A percentile compares a stretch with the other conserved stretches of the same genome.
Conservation (phyloP, 1,140 invertebrate species). For the Galleria mellonella region DNA sequence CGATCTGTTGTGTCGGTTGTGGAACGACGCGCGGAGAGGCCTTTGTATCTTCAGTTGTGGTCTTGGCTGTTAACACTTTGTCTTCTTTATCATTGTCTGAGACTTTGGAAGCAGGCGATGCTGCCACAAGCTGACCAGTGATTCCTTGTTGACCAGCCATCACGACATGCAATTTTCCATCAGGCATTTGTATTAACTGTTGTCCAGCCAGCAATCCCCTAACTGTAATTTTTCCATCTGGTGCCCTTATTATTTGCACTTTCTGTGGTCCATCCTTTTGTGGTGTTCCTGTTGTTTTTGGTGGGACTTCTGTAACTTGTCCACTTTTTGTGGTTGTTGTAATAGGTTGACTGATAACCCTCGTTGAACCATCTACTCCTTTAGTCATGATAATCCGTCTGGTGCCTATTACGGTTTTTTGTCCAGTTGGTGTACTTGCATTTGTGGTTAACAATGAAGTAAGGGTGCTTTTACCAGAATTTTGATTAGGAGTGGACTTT, state of each 20-base stretch:
- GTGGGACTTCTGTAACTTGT: conserved; percentile 21
- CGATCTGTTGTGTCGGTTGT: conserved; percentile 26
- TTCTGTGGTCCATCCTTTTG: conserved; percentile 79
- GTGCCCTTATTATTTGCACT: conserved; percentile 92
- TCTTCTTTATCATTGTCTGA: conserved; percentile 17
- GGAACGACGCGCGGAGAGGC: conserved; percentile 17
- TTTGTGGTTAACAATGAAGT: conserved; percentile 79
- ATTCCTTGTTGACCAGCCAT: conserved; percentile 60
- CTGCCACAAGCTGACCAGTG: conserved; percentile 50
- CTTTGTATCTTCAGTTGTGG: conserved; percentile 20
- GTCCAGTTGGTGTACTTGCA: conserved; percentile 73
- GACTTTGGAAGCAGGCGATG: conserved; percentile 26
- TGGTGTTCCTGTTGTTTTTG: conserved; percentile 40
- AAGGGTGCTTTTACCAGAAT: conserved; percentile 78
- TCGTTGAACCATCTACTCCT: conserved; percentile 84
- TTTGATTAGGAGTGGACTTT: conserved; percentile 62
- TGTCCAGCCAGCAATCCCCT: conserved; percentile 94
- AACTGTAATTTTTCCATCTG: conserved; percentile 94
- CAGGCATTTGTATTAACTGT: conserved; percentile 92
- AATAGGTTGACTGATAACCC: conserved; percentile 79
- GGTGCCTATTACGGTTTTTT: conserved; percentile 81
- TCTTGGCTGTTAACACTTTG: conserved; percentile 11
- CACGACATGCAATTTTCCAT: conserved; percentile 93
- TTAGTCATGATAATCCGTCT: conserved; percentile 88
- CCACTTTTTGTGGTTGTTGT: conserved; percentile 33